These are phyloP conservation scores for Gadopsis marmoratus DNA, from an alignment of 2,797 vertebrate species.

Conservation along the genomic window DNA sequence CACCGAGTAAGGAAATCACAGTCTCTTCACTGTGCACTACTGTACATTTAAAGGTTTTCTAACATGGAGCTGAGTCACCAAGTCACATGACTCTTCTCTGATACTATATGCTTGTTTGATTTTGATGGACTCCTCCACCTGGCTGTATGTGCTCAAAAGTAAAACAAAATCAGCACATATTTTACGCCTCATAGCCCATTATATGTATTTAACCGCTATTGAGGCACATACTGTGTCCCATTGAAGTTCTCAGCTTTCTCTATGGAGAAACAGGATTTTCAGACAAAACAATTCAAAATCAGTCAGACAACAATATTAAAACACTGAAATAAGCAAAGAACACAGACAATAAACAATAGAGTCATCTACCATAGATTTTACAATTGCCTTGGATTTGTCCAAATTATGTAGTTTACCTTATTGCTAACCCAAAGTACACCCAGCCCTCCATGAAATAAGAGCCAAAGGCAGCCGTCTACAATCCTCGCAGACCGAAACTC, in stretches of 20 bases:
- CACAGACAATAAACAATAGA: not conserved
- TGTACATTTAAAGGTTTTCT: not conserved
- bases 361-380: not conserved
- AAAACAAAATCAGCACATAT: no score
- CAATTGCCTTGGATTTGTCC: not conserved
- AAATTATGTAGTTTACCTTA: not conserved
- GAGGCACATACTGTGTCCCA: not conserved
- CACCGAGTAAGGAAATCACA: not conserved
- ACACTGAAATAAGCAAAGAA: not conserved
- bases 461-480: not conserved
- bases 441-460: not conserved
- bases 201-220: not conserved
- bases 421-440: not conserved
- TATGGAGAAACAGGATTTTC: not conserved
- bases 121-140: not conserved
- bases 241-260: not conserved
- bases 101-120: not conserved
- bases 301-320: not conserved
- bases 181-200: not conserved
- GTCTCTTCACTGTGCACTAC: not conserved
- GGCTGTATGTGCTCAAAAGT: not conserved
- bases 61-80: not conserved
- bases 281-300: not conserved
- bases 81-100: not conserved
- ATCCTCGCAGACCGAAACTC: not conserved